A percentile compares a stretch with the other conserved stretches of the same genome.
Evolutionary conservation across 2,888 invertebrate species (phyloP).

Genomic region (Monoplex corrugatus): DNA sequence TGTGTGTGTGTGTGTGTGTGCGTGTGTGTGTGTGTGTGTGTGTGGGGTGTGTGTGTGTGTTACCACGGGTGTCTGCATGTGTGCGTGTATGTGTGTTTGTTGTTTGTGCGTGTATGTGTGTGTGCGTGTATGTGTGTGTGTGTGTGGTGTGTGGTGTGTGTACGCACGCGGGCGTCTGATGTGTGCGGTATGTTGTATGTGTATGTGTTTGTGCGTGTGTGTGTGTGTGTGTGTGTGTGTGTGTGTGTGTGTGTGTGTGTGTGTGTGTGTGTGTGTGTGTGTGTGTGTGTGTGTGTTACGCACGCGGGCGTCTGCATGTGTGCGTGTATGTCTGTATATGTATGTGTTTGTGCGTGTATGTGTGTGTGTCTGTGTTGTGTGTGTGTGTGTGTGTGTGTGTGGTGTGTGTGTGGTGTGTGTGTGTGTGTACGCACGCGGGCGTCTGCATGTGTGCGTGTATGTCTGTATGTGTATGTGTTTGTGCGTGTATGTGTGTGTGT

Average conservation of each 20-base stretch:
- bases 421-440: background rate
- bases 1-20: too few relatives aligned
- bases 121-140: too few relatives aligned
- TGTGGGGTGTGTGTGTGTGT: too few relatives aligned
- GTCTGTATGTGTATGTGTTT: background rate
- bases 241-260: background rate
- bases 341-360: background rate
- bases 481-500: background rate
- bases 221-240: background rate
- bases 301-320: background rate
- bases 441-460: background rate
- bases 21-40: too few relatives aligned
- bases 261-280: background rate
- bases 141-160: too few relatives aligned
- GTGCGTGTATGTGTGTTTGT: too few relatives aligned
- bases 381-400: background rate
- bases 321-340: too few relatives aligned
- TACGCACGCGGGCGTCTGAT: too few relatives aligned
- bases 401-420: background rate
- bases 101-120: too few relatives aligned
- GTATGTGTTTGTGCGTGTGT: conserved; percentile 22
- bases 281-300: background rate
- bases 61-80: too few relatives aligned
- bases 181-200: background rate
- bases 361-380: background rate